Evolutionary conservation across 2,888 invertebrate species (phyloP), one percentile per base, ranked within the genome.

Genomic region (Augiades crinisus): DNA sequence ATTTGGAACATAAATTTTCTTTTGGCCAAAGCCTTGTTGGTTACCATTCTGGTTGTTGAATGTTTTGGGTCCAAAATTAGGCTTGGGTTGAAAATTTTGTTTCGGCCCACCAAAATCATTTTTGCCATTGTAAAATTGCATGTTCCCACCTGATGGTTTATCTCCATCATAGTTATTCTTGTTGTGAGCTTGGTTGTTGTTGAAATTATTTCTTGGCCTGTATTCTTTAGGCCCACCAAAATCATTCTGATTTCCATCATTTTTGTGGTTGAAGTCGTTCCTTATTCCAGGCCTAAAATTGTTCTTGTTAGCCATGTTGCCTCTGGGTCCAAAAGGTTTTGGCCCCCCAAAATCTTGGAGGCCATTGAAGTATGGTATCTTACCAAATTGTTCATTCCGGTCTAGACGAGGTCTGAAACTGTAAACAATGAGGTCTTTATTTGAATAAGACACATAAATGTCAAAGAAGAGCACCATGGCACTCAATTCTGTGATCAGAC

Each of bases 351-450:
- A 90, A 56, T 90, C 89, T 63, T 67, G 79, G 56, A 81, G 61
- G 51, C 82, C 81, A 76, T 84, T 86, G 57, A 80, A 81, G 63
- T 75, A 86, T 55, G 82, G 87, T 59, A 92, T 84, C 81, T 92
- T 92, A 75, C 90, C 91, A 78, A 89, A 91, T 90, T 92, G 91
- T 90, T 92, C 92, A 84, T 90, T 91, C 75, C 92, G 91, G 79
- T 92, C 92, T 76, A 91, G 87, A 75, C 92, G 88, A 71, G 92
- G 91, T 75, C 92, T 91, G 81, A 88, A 92, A 89, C 89, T 90
- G 59, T 30, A n/a, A 24, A 19, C 19, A 19, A 19, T n/a, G n/a
- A n/a, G n/a, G n/a, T n/a, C n/a, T n/a, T n/a, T n/a, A n/a, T n/a
- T n/a, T n/a, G n/a, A n/a, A n/a, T n/a, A n/a, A n/a, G n/a, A n/a